phyloP scores from a whole-genome alignment of 53 echinoderm and acorn worm species.

The Echinarachnius parma region DNA sequence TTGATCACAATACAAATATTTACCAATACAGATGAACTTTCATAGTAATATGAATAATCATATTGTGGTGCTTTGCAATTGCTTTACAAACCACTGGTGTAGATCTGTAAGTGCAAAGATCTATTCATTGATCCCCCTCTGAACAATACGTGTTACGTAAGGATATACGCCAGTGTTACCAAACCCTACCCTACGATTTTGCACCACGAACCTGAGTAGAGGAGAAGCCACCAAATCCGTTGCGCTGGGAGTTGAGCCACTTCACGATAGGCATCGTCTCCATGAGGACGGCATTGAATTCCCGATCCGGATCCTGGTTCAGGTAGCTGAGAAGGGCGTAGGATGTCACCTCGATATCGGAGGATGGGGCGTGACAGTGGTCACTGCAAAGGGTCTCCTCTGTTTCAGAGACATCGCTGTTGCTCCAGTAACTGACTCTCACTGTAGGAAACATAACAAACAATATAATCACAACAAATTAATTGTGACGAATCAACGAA shows the following conservation, averaged over 20 bases:
- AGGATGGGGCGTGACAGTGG: constrained; percentile 48
- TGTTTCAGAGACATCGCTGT: constrained; percentile 22
- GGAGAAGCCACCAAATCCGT: constrained; percentile 58
- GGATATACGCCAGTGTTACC: no score
- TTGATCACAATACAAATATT: no score
- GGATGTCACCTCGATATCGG: constrained; percentile 79
- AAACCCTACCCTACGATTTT: no score
- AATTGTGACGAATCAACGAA: no score
- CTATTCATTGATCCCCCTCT: no score
- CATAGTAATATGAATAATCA: no score
- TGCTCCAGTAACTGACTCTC: constrained; percentile 61
- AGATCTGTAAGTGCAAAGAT: no score
- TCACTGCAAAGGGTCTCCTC: constrained; percentile 30
- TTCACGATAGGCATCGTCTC: constrained; percentile 46
- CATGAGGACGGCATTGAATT: constrained; percentile 2
- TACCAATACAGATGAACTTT: no score
- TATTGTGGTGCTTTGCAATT: no score
- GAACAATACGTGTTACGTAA: no score
- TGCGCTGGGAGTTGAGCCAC: constrained; percentile 66
- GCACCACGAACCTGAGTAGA: constrained; percentile 75
- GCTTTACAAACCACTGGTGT: no score
- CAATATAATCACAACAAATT: no score
- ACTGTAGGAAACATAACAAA: constrained; percentile 40
- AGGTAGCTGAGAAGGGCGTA: constrained; percentile 68
- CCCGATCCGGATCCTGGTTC: constrained; percentile 21